Evolutionary conservation across 2,113 vertebrate genomes (phyloP), one percentile per base, ranked within the genome.

Genomic region (Ranitomeya variabilis): DNA sequence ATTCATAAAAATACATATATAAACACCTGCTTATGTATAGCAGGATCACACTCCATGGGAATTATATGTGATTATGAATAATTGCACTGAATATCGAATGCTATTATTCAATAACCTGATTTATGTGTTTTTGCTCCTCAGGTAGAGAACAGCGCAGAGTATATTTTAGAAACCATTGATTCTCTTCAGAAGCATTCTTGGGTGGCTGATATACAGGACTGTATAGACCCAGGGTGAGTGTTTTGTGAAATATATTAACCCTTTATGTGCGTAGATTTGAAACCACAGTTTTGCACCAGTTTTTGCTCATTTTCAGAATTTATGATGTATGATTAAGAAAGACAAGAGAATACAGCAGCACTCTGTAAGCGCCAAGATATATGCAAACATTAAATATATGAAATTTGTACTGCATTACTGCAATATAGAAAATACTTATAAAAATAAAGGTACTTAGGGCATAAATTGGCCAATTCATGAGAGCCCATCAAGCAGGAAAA

Each of bases 161-260:
- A 99, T 91, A 99, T 99, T 92, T 93, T 99, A 95, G 98, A 99
- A 94, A 99, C 98, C 90, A 98, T 99, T 0, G 98, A 99, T 92
- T 99, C 98, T 0, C 94, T 99, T 90, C 98, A 99, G 95, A 99
- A 99, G 89, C 98, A 99, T 94, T 99, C 98, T 0, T 99, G 98
- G 98, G 98, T 99, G 87, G 97, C 97, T 0, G 98, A 99, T 82
- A 99, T 99, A 92, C 98, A 99, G 93, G 98, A 99, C 95, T 99
- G 98, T 91, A 97, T 97, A 12, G 97, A 99, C 90, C 97, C 97
- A 0, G 97, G 98, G 98, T 99, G 95, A 98, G 95, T 90, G 8
- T 19, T 1, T 62, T 60, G 1, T 55, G 6, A 23, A n/a, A 59
- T 59, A 9, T 23, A 45, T 74, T 74, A 31, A 71, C 26, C 66